Evolutionary conservation across 2,113 vertebrate genomes (phyloP), one percentile per base, ranked within the genome.

Genomic region (Nycticryphes semicollaris): DNA sequence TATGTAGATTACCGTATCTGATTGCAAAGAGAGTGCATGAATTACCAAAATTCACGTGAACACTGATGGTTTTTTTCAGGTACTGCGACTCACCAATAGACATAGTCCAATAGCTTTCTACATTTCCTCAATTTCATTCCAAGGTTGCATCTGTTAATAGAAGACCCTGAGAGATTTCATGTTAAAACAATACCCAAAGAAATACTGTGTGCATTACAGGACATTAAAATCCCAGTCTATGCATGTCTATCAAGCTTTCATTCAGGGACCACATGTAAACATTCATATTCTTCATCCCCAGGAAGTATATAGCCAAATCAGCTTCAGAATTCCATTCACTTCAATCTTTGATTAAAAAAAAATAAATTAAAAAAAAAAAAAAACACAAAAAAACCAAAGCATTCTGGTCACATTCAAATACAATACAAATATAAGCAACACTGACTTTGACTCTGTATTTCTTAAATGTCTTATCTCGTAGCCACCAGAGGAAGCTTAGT

Each of bases 401-500:
- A 91, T 93, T 95, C 77, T 94, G 85, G 79, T 70, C 76, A 75
- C 86, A 96, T 97, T 90, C 39, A 77, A 92, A 90, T 89, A 73
- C 60, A 92, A 62, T 43, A 78, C 30, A 94, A 96, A 96, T 74
- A 93, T 82, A 94, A 82, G 75, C 82, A 96, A 84, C 33, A 35
- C 79, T 86, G 92, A 81, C 76, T 84, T 84, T 62, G 64, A 89
- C 72, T 94, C 64, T 93, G 74, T 93, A 81, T 95, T 96, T 80
- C 64, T 95, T 68, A 90, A 94, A 94, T 93, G 87, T 94, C 90
- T 96, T 97, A 96, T 97, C 96, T 95, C 86, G 90, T 89, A 96
- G 83, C 73, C 72, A 87, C 92, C 95, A 96, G 93, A 95, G 88
- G 84, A 94, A 95, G 83, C 64, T 94, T 89, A 90, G 6, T 94